These are phyloP conservation scores for Metallyticus violacea DNA, from an alignment of 2,888 invertebrate genomes.

Conservation along the genomic window DNA sequence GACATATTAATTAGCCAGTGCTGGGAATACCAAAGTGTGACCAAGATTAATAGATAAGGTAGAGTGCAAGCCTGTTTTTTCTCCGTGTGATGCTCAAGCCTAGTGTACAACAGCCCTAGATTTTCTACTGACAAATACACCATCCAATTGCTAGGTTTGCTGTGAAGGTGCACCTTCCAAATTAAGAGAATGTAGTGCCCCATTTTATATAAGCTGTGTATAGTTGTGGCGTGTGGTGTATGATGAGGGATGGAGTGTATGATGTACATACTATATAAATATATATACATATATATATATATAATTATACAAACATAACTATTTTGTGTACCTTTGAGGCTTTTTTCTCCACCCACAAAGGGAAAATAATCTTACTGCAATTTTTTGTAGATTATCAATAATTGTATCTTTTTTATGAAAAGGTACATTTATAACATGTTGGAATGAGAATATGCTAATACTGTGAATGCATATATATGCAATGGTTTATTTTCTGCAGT, in stretches of 20 bases:
- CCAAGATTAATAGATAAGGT: background rate
- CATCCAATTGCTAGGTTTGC: background rate
- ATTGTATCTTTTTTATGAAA: background rate
- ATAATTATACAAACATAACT: background rate
- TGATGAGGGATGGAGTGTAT: background rate
- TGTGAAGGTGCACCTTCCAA: background rate
- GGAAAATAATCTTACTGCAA: background rate
- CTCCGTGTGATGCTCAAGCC: background rate
- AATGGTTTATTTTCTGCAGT: background rate
- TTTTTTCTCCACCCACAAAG: background rate
- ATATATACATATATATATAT: background rate
- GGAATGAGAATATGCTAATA: background rate
- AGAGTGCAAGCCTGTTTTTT: background rate
- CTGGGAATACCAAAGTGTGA: background rate
- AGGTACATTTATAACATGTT: background rate
- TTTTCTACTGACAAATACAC: background rate
- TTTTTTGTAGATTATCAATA: background rate
- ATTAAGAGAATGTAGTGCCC: background rate
- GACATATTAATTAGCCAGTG: background rate
- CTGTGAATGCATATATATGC: background rate
- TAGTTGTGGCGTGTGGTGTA: background rate
- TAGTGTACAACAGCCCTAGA: background rate
- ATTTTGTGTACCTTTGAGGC: constrained; percentile 15
- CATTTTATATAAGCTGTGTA: background rate
- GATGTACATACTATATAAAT: constrained; percentile 1